Evolutionary conservation across 2,113 vertebrate species (phyloP).

Genomic region (Zingel zingel): DNA sequence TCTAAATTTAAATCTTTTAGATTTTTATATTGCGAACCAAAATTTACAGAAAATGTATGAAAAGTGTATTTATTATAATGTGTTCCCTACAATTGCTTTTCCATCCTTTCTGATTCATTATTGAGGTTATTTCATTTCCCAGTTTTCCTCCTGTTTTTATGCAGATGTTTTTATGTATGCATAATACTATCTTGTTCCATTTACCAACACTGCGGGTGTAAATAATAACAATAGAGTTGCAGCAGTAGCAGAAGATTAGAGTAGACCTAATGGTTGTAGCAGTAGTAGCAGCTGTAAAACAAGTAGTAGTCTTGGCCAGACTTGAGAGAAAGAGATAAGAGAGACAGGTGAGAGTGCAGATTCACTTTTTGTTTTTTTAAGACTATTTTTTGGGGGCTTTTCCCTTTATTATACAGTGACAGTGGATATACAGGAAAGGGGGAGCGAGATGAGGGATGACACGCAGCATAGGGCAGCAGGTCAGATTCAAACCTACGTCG

Average conservation of each 20-base stretch:
- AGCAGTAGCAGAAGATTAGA: background rate
- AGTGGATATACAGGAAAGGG: too few species aligned
- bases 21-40: background rate
- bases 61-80: too few species aligned
- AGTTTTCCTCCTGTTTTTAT: background rate
- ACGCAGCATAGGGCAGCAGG: too few species aligned
- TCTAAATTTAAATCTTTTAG: background rate
- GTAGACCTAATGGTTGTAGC: too few species aligned
- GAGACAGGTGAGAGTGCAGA: background rate
- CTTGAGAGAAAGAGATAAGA: background rate
- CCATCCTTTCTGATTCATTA: background rate
- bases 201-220: background rate
- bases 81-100: background rate
- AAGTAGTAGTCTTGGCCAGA: background rate
- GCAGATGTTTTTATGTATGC: background rate
- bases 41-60: background rate
- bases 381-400: too few species aligned
- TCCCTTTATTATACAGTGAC: too few species aligned
- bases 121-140: background rate
- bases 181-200: background rate
- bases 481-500: too few species aligned
- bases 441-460: too few species aligned
- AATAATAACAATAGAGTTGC: background rate
- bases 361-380: background rate
- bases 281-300: rapidly evolving